These are phyloP conservation scores for Phallusia fumigata DNA, from an alignment of 23 tunicate genomes.

Conservation along the genomic window DNA sequence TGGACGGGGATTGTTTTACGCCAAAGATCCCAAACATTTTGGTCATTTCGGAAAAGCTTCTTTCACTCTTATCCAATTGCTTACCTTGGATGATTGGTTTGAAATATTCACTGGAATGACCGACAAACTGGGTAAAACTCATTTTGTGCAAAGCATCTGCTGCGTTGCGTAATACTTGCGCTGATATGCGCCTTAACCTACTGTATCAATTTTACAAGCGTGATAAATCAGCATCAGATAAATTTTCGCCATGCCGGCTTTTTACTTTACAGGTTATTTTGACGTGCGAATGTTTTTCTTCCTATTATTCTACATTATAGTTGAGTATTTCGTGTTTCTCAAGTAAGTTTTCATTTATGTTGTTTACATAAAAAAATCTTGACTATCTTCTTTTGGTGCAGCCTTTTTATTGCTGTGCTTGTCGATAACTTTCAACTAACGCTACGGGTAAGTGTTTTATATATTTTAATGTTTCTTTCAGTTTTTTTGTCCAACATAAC, in stretches of 20 bases:
- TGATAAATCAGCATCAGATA: too few species aligned
- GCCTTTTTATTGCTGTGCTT: slow-evolving; percentile 89
- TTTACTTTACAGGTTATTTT: slow-evolving; percentile 57
- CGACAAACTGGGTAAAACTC: slow-evolving; percentile 61
- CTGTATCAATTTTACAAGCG: too few species aligned
- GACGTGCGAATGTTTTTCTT: slow-evolving; percentile 75
- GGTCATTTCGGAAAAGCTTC: slow-evolving; percentile 71
- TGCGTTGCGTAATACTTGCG: too few species aligned
- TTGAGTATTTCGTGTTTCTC: slow-evolving; percentile 85
- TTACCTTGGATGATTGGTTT: slow-evolving; percentile 91
- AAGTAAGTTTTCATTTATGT: slow-evolving; percentile 51
- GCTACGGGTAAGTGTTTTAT: slow-evolving; percentile 49
- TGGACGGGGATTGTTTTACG: slow-evolving; percentile 77
- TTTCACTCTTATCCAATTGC: slow-evolving; percentile 75
- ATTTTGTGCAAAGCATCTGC: not conserved
- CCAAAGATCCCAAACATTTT: slow-evolving; percentile 57
- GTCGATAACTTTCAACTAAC: slow-evolving; percentile 94
- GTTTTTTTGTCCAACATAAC: too few species aligned
- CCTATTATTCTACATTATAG: slow-evolving; percentile 70
- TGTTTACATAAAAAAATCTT: not conserved
- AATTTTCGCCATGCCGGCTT: not conserved
- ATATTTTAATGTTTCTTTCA: too few species aligned
- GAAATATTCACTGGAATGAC: slow-evolving; percentile 90
- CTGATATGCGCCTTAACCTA: too few species aligned
- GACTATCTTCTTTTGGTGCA: slow-evolving; percentile 19